A percentile compares a stretch with the other conserved stretches of the same genome.
Evolutionary conservation across 2,113 vertebrate species (phyloP).

Genomic region (Lepus americanus): DNA sequence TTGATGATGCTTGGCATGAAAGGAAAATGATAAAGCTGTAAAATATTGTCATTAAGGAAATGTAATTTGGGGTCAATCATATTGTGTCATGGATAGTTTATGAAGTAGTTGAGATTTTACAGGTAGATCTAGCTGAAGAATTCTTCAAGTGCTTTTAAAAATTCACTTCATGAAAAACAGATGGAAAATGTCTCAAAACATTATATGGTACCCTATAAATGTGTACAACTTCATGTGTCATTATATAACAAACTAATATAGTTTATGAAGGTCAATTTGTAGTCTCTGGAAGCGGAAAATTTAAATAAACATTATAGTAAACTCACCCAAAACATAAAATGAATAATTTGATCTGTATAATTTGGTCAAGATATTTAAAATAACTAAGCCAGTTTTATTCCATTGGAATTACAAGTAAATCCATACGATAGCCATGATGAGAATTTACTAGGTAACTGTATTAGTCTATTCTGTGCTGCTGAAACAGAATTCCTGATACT

Average conservation of each 20-base stretch:
- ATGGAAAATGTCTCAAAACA: background rate
- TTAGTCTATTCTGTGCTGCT: too few species aligned
- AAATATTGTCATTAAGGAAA: background rate
- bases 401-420: background rate
- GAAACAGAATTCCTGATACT: too few species aligned
- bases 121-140: background rate
- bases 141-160: background rate
- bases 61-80: background rate
- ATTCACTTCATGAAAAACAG: background rate
- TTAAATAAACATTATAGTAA: background rate
- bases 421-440: background rate
- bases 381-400: background rate
- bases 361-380: background rate
- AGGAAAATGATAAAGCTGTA: background rate
- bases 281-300: background rate
- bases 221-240: too few species aligned
- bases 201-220: too few species aligned
- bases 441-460: background rate
- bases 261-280: background rate
- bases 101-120: background rate
- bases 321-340: background rate
- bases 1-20: background rate
- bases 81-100: background rate
- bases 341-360: background rate
- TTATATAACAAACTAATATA: too few species aligned